Conservation (phyloP, 2,113 vertebrate species). For the Butastur rufipennis region DNA sequence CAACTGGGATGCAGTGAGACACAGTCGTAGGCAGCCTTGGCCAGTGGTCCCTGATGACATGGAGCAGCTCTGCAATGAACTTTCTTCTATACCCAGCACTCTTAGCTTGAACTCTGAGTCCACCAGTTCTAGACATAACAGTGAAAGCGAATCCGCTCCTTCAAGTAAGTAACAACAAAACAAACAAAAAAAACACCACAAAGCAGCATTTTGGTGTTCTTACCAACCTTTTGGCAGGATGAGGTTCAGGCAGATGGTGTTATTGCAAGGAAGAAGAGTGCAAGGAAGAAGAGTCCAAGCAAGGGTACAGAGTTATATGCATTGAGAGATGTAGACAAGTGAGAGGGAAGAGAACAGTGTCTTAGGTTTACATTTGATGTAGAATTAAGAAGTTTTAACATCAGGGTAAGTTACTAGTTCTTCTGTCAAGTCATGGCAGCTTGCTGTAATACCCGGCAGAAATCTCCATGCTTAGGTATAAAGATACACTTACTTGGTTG, state of each 20-base stretch:
- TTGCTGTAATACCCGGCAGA: background rate
- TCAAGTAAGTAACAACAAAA: constrained; percentile 79
- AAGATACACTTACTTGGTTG: background rate
- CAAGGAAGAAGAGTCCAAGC: background rate
- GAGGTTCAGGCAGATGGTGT: background rate
- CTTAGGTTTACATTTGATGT: background rate
- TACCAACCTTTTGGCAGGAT: background rate
- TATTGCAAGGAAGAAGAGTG: background rate
- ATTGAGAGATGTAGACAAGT: background rate
- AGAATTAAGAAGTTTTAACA: background rate
- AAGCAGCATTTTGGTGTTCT: background rate
- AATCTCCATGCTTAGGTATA: background rate
- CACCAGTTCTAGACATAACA: constrained; percentile 95
- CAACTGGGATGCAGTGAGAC: constrained; percentile 92
- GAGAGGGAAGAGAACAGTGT: background rate
- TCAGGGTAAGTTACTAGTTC: background rate
- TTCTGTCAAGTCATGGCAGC: background rate
- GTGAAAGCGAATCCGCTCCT: constrained; percentile 93
- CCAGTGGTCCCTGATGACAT: constrained; percentile 95
- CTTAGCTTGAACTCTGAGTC: constrained; percentile 93
- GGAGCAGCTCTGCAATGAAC: constrained; percentile 83
- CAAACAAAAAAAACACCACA: background rate
- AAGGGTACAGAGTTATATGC: background rate
- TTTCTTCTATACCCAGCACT: constrained; percentile 83
- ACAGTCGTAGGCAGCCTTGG: constrained; percentile 93